phyloP scores from a whole-genome alignment of 1,140 invertebrate genomes.

The Phthorimaea operculella region DNA sequence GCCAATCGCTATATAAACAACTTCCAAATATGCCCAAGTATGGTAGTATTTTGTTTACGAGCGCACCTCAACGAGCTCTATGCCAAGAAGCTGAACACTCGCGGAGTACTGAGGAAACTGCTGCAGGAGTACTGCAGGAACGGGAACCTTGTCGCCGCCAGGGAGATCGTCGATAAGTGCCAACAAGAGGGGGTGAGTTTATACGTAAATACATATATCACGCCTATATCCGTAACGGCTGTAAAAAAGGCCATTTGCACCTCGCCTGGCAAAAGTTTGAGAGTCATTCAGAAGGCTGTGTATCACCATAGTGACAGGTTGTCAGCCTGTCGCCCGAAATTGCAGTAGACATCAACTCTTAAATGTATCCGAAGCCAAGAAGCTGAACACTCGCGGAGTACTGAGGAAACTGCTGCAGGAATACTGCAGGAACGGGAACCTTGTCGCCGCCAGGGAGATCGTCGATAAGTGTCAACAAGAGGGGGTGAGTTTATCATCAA shows the following conservation, averaged over 20 bases:
- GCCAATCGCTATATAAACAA: too few relatives aligned
- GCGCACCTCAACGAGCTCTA: conserved; percentile 67
- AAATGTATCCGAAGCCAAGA: too few relatives aligned
- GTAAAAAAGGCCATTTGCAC: too few relatives aligned
- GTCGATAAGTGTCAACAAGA: conserved; percentile 55
- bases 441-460: conserved; percentile 59
- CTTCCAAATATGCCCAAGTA: too few relatives aligned
- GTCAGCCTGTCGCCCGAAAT: too few relatives aligned
- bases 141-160: conserved; percentile 59
- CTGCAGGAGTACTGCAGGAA: conserved; percentile 61
- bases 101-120: conserved; percentile 67
- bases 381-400: conserved; percentile 69
- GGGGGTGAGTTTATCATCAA: conserved; percentile 46
- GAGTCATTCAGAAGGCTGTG: too few relatives aligned
- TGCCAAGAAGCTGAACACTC: conserved; percentile 67
- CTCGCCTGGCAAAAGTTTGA: too few relatives aligned
- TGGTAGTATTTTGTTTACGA: too few relatives aligned
- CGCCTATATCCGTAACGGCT: too few relatives aligned
- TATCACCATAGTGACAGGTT: too few relatives aligned
- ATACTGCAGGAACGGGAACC: conserved; percentile 61
- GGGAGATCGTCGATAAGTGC: conserved; percentile 59
- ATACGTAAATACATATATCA: too few relatives aligned
- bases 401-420: conserved; percentile 64
- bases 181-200: conserved; percentile 48
- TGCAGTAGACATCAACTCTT: too few relatives aligned